Base-by-base conservation (phyloP, 2,113 vertebrate genomes). In the Gallinago media region DNA sequence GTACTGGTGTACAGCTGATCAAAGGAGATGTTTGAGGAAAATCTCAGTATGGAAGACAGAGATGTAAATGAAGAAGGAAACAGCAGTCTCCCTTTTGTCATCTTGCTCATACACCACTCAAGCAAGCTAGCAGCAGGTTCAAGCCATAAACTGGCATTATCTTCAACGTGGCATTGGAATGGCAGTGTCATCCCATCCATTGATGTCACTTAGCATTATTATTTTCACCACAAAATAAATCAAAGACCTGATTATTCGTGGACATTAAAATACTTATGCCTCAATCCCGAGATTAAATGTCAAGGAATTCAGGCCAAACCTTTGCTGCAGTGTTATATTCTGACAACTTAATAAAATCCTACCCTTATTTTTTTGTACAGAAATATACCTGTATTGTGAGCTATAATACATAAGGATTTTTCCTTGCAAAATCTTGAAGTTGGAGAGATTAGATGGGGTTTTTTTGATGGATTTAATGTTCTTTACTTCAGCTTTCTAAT, bases 401-500 rank as follows among this genome's bases (percentile, higher is more conserved):
- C 14, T 68, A 6, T 20, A 50, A 72, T 3, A 76, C 16, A 50
- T 7, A 80, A 59, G 38, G 26, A 71, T 67, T 91, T 89, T 78
- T 38, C 72, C 38, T 52, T 15, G 2, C 34, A 94, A 86, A 93
- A 81, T 46, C 32, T 38, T 79, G 19, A 86, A 27, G 3, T 2
- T 85, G 20, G 11, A 90, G 21, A 94, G 71, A 58, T 79, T 83
- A 75, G 7, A 56, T 1, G 44, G 15, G 21, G 7, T 3, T 46
- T 26, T 63, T 62, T 54, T 15, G 15, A 82, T 21, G 12, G 59
- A 73, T 92, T 88, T 91, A 52, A 75, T 49, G 21, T 74, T 95
- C 77, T 84, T 83, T 80, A 76, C n/a, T 81, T 94, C 59, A 88
- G 92, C 73, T 96, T 95, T 78, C 63, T 80, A 89, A 78, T 6